Base-by-base conservation (phyloP, 1,140 invertebrate species). In the Heliconius nattereri region DNA sequence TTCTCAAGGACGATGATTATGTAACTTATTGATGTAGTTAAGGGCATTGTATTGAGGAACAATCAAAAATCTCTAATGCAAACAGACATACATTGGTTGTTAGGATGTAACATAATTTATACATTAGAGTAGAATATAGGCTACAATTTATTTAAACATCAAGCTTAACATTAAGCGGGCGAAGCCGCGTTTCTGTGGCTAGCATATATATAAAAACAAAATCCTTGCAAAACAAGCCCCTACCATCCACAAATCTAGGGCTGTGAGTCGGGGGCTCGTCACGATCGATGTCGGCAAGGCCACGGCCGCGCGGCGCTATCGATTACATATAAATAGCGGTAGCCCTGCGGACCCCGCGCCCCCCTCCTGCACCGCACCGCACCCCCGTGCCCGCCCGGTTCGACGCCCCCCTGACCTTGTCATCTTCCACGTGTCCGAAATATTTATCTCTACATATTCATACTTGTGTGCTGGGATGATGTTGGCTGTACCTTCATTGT, bases 321-420 rank as follows among this genome's bases (percentile, higher is more conserved):
- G 92, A 92, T 91, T 90, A 81, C 81, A 78, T 92, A 92, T 92
- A 90, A 91, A 93, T 93, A 93, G 91, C 84, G 79, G 79, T 84
- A 91, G 92, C 90, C 83, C 87, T 85, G 80, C 75, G 81, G 32
- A 32, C 80, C 86, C 75, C 78, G 72, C 45, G 0, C 26, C 70
- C 29, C 29, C 6, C 7, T 7, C 32, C 32, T 35, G 32, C 32
- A 35, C 32, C 82, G 86, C 82, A 83, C 86, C 79, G 74, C 78
- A 19, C 70, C 29, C 26, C 70, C 70, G 9, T 3, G 13, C 20
- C 73, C 76, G 72, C 83, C 77, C 80, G 80, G 85, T 86, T 88
- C 86, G 89, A 86, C 83, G 87, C 84, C 85, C 86, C 81, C 78
- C 81, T 79, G 84, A 86, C 87, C 89, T 90, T 89, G 87, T 66